Percentiles rank a stretch among this genome's conserved stretches.
These are phyloP conservation scores for Sarcophaga subvicina DNA, from an alignment of 2,888 invertebrate species.

Conservation along the genomic window DNA sequence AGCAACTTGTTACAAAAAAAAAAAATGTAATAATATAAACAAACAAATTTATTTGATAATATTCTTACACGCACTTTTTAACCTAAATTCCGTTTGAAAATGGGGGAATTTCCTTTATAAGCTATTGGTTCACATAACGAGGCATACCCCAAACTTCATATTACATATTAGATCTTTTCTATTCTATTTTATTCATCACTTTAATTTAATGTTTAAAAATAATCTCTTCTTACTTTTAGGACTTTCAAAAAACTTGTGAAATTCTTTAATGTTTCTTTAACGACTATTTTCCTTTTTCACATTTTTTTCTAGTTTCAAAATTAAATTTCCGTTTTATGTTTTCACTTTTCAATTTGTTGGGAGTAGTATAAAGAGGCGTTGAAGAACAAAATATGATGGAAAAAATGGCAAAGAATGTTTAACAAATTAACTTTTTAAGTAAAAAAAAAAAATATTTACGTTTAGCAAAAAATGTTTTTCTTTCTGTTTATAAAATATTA, in stretches of 20 bases:
- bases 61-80: conserved; percentile 49
- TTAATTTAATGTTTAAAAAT: not conserved
- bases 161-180: no score
- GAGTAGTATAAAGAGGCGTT: not conserved
- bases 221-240: not conserved
- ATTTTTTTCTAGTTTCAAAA: conserved; percentile 17
- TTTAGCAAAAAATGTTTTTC: no score
- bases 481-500: no score
- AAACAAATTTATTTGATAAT: conserved; percentile 6
- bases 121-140: no score
- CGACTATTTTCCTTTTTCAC: conserved; percentile 35
- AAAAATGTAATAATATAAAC: not conserved
- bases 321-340: conserved; percentile 42
- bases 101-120: not conserved
- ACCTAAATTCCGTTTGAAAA: not conserved
- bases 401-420: not conserved
- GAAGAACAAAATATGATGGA: no score
- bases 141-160: no score
- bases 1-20: not conserved
- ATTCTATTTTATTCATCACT: no score
- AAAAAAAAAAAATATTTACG: no score
- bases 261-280: conserved; percentile 28
- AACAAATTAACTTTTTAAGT: not conserved
- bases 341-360: conserved; percentile 27
- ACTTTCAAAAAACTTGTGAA: not conserved